phyloP scores from a whole-genome alignment of 2,888 invertebrate genomes.

The Pseudeuparius sepicola region DNA sequence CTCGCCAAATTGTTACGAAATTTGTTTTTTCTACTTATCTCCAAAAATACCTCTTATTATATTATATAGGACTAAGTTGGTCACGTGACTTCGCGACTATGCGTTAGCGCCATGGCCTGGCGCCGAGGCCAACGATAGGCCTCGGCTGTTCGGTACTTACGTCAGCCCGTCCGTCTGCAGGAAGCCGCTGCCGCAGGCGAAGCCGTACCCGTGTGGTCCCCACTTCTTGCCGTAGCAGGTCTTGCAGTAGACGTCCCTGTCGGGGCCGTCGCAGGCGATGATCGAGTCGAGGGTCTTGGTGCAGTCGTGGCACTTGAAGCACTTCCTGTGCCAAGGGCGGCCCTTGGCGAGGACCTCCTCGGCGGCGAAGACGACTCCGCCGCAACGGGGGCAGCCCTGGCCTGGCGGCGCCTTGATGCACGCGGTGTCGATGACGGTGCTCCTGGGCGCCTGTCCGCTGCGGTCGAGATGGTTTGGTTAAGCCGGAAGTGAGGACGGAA shows the following conservation, averaged over 20 bases:
- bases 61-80: no score
- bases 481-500: background rate
- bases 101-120: no score
- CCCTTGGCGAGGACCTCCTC: slow-evolving; percentile 89
- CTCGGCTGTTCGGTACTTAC: no score
- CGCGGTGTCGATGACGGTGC: slow-evolving; percentile 70
- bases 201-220: slow-evolving; percentile 95
- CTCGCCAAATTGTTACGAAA: no score
- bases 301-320: slow-evolving; percentile 88
- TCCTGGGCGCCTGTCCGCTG: slow-evolving; percentile 68
- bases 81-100: no score
- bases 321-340: slow-evolving; percentile 85
- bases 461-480: no score
- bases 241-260: slow-evolving; percentile 89
- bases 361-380: slow-evolving; percentile 86
- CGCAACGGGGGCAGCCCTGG: slow-evolving; percentile 82
- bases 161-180: slow-evolving; percentile 83
- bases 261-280: slow-evolving; percentile 90
- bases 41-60: no score
- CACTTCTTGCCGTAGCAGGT: slow-evolving; percentile 96
- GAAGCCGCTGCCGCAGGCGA: slow-evolving; percentile 90
- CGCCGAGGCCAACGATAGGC: no score
- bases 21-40: no score
- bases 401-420: slow-evolving; percentile 72
- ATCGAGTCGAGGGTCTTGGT: slow-evolving; percentile 91